Evolutionary conservation across 2,888 invertebrate genomes (phyloP).

Genomic region (Ochlodes sylvanus): DNA sequence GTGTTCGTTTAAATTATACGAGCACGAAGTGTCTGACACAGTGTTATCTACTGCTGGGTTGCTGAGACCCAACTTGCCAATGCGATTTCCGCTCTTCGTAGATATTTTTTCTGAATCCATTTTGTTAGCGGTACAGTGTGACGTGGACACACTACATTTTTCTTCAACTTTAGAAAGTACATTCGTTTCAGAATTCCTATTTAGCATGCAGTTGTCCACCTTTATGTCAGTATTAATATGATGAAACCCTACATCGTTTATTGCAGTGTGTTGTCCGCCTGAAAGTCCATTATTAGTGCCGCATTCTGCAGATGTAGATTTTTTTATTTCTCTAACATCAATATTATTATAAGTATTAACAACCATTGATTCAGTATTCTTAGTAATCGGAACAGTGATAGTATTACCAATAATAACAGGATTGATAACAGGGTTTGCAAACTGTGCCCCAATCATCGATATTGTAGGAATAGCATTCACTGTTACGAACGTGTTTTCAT

Average conservation of each 20-base stretch:
- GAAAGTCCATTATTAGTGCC: background rate
- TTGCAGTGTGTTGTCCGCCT: background rate
- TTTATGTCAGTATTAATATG: background rate
- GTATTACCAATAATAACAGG: slow-evolving; percentile 59
- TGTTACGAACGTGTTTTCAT: slow-evolving; percentile 52
- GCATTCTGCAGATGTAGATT: background rate
- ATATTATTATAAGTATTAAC: background rate
- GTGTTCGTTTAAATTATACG: background rate
- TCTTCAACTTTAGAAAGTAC: background rate
- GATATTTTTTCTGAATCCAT: background rate
- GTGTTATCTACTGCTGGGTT: background rate
- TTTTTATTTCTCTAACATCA: background rate
- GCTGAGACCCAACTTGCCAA: background rate
- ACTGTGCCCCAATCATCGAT: slow-evolving; percentile 58
- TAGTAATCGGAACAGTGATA: slow-evolving; percentile 46
- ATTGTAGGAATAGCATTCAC: slow-evolving; percentile 55
- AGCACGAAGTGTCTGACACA: background rate
- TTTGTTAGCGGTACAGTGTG: background rate
- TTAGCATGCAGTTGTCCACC: background rate
- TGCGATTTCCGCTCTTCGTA: background rate
- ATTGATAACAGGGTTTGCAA: slow-evolving; percentile 54
- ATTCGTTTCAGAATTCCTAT: background rate
- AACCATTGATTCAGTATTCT: slow-evolving; percentile 33
- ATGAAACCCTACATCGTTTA: background rate
- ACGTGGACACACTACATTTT: background rate